These are phyloP conservation scores for Epizoanthus ramosus DNA, from an alignment of 92 coral and sea anemone genomes.

Conservation along the genomic window DNA sequence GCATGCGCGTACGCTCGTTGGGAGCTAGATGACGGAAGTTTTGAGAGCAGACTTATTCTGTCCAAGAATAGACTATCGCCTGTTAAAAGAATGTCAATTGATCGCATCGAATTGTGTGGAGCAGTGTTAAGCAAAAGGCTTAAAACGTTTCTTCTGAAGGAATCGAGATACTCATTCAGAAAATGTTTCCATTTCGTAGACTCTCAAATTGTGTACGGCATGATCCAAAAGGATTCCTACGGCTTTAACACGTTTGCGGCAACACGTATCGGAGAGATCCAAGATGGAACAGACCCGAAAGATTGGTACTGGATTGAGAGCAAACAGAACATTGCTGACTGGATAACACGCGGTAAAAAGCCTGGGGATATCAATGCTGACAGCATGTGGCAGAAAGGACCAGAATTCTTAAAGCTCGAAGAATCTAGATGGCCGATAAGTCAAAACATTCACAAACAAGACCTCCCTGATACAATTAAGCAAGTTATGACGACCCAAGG, in stretches of 20 bases:
- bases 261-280: too few species aligned
- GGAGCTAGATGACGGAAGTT: conserved; percentile 23
- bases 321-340: conserved; percentile 42
- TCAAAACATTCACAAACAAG: too few species aligned
- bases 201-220: conserved; percentile 51
- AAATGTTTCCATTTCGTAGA: conserved; percentile 40
- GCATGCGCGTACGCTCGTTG: conserved; percentile 56
- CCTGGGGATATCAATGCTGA: conserved; percentile 38
- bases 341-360: conserved; percentile 43
- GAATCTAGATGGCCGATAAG: too few species aligned
- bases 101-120: conserved; percentile 55
- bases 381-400: too few species aligned
- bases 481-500: too few species aligned
- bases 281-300: conserved; percentile 32
- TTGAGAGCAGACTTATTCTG: conserved; percentile 25
- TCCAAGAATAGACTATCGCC: conserved; percentile 58
- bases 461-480: too few species aligned
- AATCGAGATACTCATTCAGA: conserved; percentile 41
- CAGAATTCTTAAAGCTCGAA: too few species aligned
- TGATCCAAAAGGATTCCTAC: conserved; percentile 43
- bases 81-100: conserved; percentile 53
- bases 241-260: too few species aligned
- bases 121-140: conserved; percentile 50
- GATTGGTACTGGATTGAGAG: conserved; percentile 51
- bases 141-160: too few species aligned